These are phyloP conservation scores for Urechis unicinctus DNA, from an alignment of 2,888 invertebrate genomes.

Conservation along the genomic window DNA sequence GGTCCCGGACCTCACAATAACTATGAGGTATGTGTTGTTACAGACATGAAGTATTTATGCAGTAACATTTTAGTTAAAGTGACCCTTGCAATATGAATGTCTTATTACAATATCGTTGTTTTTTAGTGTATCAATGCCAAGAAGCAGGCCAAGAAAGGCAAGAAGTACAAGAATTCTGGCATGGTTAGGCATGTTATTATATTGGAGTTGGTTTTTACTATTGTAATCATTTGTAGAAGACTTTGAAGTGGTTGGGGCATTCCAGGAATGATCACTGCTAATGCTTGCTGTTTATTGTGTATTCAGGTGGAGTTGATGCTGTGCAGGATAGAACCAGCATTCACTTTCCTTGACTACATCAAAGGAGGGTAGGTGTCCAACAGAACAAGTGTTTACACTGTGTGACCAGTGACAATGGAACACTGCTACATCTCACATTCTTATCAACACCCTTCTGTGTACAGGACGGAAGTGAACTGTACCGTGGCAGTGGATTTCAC, in stretches of 20 bases:
- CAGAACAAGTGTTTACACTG: not conserved
- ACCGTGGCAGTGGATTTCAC: constrained; percentile 55
- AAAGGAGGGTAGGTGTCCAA: constrained; percentile 51
- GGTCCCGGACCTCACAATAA: constrained; percentile 40
- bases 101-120: constrained; percentile 3
- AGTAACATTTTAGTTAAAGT: not conserved
- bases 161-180: constrained; percentile 54
- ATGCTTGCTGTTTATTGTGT: too few species aligned
- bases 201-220: too few species aligned
- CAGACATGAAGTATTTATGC: not conserved
- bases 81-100: not conserved
- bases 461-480: constrained; percentile 48
- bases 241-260: too few species aligned
- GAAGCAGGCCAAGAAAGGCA: constrained; percentile 54
- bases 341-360: constrained; percentile 58
- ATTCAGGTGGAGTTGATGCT: constrained; percentile 27
- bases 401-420: not conserved
- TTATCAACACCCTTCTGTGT: constrained; percentile 1
- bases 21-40: constrained; percentile 35
- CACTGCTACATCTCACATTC: not conserved
- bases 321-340: constrained; percentile 35
- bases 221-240: too few species aligned
- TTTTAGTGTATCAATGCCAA: constrained; percentile 50
- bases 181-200: constrained; percentile 25
- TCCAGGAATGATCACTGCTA: too few species aligned